These are phyloP conservation scores for Xenus cinereus DNA, from an alignment of 2,113 vertebrate genomes.

Conservation along the genomic window DNA sequence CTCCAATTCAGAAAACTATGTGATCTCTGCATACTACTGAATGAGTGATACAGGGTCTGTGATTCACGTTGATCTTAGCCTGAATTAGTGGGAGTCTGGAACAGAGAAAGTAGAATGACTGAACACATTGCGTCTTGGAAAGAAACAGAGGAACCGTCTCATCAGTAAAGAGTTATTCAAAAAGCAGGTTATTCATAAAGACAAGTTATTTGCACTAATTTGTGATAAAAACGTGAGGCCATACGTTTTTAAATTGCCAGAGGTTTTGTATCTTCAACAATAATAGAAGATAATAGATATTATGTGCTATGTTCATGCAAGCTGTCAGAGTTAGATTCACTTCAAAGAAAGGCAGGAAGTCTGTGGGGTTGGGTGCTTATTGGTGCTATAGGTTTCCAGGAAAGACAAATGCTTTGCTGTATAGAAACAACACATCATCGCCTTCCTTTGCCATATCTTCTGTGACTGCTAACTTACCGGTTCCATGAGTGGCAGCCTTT, in stretches of 20 bases:
- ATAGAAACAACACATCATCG: not conserved
- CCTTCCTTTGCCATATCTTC: not conserved
- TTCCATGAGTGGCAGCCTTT: not conserved
- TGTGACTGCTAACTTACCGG: not conserved
- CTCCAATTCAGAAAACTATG: not conserved
- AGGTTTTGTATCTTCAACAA: not conserved
- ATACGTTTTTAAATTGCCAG: not conserved
- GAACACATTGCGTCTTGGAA: not conserved
- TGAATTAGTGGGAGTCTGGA: not conserved
- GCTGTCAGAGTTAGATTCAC: not conserved
- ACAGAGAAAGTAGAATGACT: not conserved
- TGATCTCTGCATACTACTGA: not conserved
- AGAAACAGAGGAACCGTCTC: not conserved
- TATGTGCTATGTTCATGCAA: not conserved
- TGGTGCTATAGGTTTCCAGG: not conserved
- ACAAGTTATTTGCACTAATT: not conserved
- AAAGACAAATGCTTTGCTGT: not conserved
- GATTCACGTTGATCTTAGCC: not conserved
- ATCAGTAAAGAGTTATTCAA: not conserved
- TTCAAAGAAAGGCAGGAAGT: not conserved
- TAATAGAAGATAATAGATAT: not conserved
- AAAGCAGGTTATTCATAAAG: not conserved
- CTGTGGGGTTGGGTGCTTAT: not conserved
- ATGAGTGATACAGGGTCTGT: not conserved
- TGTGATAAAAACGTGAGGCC: not conserved